Evolutionary conservation across 1,140 invertebrate species (phyloP).

Genomic region (Zaprionus kolodkinae): DNA sequence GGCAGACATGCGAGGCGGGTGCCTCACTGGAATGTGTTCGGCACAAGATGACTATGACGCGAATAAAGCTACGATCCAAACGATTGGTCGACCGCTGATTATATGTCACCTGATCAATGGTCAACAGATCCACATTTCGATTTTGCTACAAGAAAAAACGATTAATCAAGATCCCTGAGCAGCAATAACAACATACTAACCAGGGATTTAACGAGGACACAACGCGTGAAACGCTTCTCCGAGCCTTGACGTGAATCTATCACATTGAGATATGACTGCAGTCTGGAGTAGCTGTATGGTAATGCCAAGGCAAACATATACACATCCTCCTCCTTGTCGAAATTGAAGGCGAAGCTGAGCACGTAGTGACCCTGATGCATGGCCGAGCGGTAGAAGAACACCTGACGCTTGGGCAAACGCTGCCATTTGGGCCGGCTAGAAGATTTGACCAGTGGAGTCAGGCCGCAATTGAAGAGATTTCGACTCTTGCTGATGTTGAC

Average conservation of each 20-base stretch:
- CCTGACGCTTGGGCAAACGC: conserved; percentile 91
- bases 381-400: conserved; percentile 97
- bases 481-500: conserved; percentile 97
- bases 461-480: conserved; percentile 94
- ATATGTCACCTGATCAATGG: conserved; percentile 88
- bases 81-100: conserved; percentile 74
- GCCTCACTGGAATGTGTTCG: conserved; percentile 96
- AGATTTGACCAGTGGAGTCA: conserved; percentile 97
- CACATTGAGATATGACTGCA: conserved; percentile 92
- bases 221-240: conserved; percentile 69
- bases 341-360: conserved; percentile 96
- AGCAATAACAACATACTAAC: conserved; percentile 31
- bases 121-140: conserved; percentile 93
- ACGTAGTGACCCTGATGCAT: conserved; percentile 96
- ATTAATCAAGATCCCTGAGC: background rate
- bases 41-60: conserved; percentile 91
- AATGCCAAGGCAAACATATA: conserved; percentile 97
- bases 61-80: conserved; percentile 76
- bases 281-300: conserved; percentile 96
- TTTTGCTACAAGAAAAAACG: conserved; percentile 90
- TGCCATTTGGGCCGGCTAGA: conserved; percentile 96
- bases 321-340: conserved; percentile 96
- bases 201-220: conserved; percentile 66
- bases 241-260: conserved; percentile 86
- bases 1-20: conserved; percentile 97